phyloP scores from a whole-genome alignment of 2,888 invertebrate species.

The Allygus modestus region DNA sequence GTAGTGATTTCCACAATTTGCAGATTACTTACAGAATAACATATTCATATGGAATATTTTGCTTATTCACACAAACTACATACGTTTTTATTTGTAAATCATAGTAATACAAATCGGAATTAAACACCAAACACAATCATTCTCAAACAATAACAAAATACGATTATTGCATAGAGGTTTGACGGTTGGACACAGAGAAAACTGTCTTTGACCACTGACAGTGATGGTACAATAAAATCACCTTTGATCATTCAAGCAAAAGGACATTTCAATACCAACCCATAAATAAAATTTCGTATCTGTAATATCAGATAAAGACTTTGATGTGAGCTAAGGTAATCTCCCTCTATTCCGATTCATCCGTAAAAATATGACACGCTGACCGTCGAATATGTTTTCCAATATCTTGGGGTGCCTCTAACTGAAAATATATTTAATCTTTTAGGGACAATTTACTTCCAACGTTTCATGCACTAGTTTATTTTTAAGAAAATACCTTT shows the following conservation, averaged over 20 bases:
- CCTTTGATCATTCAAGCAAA: slow-evolving; percentile 24
- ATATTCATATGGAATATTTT: too few species aligned
- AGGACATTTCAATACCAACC: slow-evolving; percentile 28
- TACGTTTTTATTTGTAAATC: too few species aligned
- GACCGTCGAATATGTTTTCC: background rate
- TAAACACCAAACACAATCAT: too few species aligned
- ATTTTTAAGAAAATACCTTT: too few species aligned
- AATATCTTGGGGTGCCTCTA: too few species aligned
- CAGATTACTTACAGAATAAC: too few species aligned
- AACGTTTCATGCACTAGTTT: too few species aligned
- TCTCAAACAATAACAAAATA: background rate
- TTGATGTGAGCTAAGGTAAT: slow-evolving; percentile 4
- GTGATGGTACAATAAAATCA: background rate
- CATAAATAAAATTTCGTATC: slow-evolving; percentile 15
- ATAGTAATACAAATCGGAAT: too few species aligned
- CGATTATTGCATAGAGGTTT: background rate
- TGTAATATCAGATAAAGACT: slow-evolving; percentile 12
- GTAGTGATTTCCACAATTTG: too few species aligned
- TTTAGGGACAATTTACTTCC: too few species aligned
- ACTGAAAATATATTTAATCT: too few species aligned
- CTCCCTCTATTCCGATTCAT: background rate
- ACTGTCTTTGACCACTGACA: background rate
- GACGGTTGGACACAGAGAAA: background rate
- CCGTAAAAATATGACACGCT: background rate
- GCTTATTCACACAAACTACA: too few species aligned